Conservation (phyloP, 1,140 invertebrate species). For the silkworm (Bombyx mori) region DNA sequence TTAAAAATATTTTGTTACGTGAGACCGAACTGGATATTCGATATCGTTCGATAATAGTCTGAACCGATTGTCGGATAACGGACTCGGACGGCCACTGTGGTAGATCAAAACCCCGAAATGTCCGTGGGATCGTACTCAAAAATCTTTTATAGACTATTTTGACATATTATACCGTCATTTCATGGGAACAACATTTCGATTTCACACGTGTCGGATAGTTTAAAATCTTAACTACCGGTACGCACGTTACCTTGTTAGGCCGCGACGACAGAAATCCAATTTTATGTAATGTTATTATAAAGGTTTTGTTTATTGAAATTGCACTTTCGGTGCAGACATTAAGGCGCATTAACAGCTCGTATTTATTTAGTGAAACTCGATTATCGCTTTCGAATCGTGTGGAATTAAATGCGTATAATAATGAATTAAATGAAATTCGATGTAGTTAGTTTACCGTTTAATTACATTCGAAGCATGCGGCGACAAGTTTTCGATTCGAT, state of each 20-base stretch:
- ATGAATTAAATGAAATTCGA: neutral
- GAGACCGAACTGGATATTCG: constrained; percentile 22
- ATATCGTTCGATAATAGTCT: constrained; percentile 32
- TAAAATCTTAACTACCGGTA: constrained; percentile 20
- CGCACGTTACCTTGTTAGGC: constrained; percentile 25
- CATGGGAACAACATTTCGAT: constrained; percentile 36
- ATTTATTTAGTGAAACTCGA: constrained; percentile 1
- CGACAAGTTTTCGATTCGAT: too few relatives aligned
- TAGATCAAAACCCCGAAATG: constrained; percentile 23
- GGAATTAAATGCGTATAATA: neutral
- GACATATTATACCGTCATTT: constrained; percentile 37
- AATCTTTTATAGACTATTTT: constrained; percentile 35
- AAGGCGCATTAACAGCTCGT: neutral
- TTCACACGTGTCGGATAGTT: constrained; percentile 23
- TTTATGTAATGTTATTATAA: constrained; percentile 1
- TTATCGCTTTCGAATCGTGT: neutral
- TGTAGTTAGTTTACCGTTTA: too few relatives aligned
- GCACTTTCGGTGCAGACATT: neutral
- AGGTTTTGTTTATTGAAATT: constrained; percentile 4
- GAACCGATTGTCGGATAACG: constrained; percentile 46
- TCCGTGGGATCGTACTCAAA: constrained; percentile 40
- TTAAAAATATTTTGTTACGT: constrained; percentile 23
- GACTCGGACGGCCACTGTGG: constrained; percentile 40
- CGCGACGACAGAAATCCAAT: constrained; percentile 10
- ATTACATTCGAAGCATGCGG: too few relatives aligned